Base-by-base conservation (phyloP, 37 sponge, comb jelly and placozoan genomes). In the Eunapius fragilis region DNA sequence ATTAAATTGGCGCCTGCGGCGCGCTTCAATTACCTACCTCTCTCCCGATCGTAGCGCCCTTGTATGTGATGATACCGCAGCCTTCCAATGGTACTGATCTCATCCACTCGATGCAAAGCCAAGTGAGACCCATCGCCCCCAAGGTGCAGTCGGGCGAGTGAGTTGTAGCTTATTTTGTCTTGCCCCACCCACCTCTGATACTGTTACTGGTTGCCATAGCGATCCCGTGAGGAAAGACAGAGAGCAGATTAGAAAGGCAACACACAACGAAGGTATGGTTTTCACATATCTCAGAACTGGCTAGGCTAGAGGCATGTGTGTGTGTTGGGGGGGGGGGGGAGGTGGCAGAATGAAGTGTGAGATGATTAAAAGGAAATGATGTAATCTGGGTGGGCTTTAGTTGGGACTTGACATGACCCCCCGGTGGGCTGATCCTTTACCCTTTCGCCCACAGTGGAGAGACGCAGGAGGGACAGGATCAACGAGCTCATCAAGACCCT, bases 401-500 rank as follows among this genome's bases (percentile, higher is more conserved):
- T 9, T 41, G 41, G 41, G 41, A 3, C 3, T 9, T 41, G 6
- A 41, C 3, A n/a, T n/a, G n/a, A n/a, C 47, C 47, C 47, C 47
- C 47, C 47, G n/a, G n/a, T n/a, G n/a, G n/a, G n/a, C n/a, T n/a
- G n/a, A 45, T 9, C 17, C 31, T 10, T 25, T 22, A 7, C 73
- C 31, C 31, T 75, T 31, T 31, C 12, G 7, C 0, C 23, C 77
- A 32, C 71, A 97, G 95, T 97, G 72, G 98, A 97, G 85, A 68
- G 98, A 3, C 73, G 98, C 12, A 37, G 98, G 45, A 82, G 98
- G 49, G 98, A 97, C 72, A 84, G 93, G 37, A 97, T 97, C 82
- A 97, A 97, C 84, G 89, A 87, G 68, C 82, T 95, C 88, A 97
- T 92, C n/a, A 86, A 89, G 79, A 90, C 78, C 25, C 80, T 97